Base-by-base conservation (phyloP, 1,140 invertebrate species). In the Zaprionus inermis region DNA sequence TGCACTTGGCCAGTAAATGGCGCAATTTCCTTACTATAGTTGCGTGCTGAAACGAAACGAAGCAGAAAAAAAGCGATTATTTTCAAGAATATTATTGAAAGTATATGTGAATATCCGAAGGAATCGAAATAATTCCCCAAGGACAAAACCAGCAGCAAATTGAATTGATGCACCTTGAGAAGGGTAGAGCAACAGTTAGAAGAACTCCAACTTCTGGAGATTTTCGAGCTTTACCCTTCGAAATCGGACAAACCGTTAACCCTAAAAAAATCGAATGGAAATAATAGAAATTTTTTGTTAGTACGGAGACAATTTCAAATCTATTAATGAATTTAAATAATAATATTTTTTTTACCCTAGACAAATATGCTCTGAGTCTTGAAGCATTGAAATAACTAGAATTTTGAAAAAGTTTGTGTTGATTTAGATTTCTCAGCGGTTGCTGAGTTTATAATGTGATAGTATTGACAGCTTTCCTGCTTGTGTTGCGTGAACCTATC, bases 1-100 rank as follows among this genome's bases (percentile, higher is more conserved):
- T 79, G 72, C 89, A 91, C 76, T 92, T 91, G 78, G 79, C 60
- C 72, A 91, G 59, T 61, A 77, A 84, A 66, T 80, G 83, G 65
- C 78, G 78, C 75, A 91, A 75, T 81, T 91, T 86, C 74, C 88
- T 63, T 52, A 79, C 88, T 63, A 69, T 32, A 54, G 0, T 24
- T 67, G 41, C 28, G 36, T 58, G 54, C 54, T 54, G 30, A 9
- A 36, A 74, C 51, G 4, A 49, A 28, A 54, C n/a, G 30, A 60
- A 11, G 28, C 30, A 41, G 41, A 65, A 78, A 22, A 14, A 55
- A 30, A n/a, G n/a, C n/a, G n/a, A 57, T 14, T 22, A 22, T 32
- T 32, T 6, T 32, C 2, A 12, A 0, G 7, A 20, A 10, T 18
- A 16, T 46, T 11, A 46, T 18, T 6, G 2, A 14, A 38, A 20